A percentile compares a stretch with the other conserved stretches of the same genome.
These are phyloP conservation scores for Barnardius zonarius DNA, from an alignment of 2,113 vertebrate species.

Conservation along the genomic window DNA sequence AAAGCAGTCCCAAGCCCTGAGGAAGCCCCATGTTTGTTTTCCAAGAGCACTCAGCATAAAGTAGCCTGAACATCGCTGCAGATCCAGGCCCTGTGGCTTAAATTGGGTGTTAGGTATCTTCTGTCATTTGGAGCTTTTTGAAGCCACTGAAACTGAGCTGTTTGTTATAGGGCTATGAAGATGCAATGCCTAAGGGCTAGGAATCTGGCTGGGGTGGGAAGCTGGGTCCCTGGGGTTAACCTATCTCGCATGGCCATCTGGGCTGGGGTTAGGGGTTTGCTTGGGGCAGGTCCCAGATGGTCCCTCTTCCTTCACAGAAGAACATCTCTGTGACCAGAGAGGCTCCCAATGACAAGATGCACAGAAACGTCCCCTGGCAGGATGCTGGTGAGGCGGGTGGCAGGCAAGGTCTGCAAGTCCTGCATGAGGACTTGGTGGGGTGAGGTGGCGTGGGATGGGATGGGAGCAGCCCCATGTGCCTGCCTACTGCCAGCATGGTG, in stretches of 20 bases:
- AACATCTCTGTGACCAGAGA: conserved; percentile 78
- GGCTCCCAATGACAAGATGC: conserved; percentile 78
- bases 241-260: not conserved
- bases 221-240: not conserved
- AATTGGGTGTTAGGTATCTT: not conserved
- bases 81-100: not conserved
- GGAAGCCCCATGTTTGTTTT: not conserved
- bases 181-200: not conserved
- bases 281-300: not conserved
- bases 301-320: conserved; percentile 71
- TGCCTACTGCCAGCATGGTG: not conserved
- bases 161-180: not conserved
- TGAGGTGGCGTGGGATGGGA: not conserved
- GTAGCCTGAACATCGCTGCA: not conserved
- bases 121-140: not conserved
- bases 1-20: not conserved
- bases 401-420: not conserved
- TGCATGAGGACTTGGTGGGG: not conserved
- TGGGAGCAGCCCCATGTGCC: not conserved
- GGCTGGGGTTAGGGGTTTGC: not conserved
- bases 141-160: not conserved
- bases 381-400: conserved; percentile 79
- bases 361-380: conserved; percentile 85
- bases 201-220: not conserved
- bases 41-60: not conserved